A percentile compares a stretch with the other conserved stretches of the same genome.
Conservation (phyloP, 2,888 invertebrate genomes). For the Cryptocephalus moraei region DNA sequence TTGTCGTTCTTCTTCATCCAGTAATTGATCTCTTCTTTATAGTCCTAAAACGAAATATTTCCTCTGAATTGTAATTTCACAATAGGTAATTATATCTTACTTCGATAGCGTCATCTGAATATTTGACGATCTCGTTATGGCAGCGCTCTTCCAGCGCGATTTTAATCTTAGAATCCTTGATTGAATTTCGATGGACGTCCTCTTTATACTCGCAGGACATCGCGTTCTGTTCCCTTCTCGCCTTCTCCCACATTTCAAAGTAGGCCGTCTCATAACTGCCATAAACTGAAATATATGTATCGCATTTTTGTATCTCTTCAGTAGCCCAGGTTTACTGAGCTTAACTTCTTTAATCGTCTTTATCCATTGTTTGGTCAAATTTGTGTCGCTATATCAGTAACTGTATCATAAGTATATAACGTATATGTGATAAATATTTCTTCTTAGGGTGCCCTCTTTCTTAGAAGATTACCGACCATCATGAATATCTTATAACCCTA, state of each 20-base stretch:
- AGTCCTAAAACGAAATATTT: constrained; percentile 17
- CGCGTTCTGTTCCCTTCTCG: constrained; percentile 23
- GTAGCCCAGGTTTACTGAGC: no score
- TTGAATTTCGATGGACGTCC: constrained; percentile 11
- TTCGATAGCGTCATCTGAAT: constrained; percentile 22
- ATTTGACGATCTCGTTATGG: constrained; percentile 22
- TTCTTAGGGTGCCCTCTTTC: not conserved
- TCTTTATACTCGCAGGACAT: constrained; percentile 20
- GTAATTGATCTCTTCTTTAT: constrained; percentile 22
- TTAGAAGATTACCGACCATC: not conserved
- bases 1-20: constrained; percentile 30
- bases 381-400: no score
- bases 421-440: no score
- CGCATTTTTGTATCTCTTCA: no score
- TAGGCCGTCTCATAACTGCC: constrained; percentile 13
- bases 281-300: constrained; percentile 11
- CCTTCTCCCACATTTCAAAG: constrained; percentile 23
- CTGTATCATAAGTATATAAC: no score
- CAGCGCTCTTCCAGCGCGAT: constrained; percentile 22
- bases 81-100: constrained; percentile 5
- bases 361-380: no score
- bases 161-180: constrained; percentile 14
- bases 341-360: no score
- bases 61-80: not conserved
- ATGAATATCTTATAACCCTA: not conserved